Conservation (phyloP, 2,113 vertebrate genomes). For the Callipepla squamata region DNA sequence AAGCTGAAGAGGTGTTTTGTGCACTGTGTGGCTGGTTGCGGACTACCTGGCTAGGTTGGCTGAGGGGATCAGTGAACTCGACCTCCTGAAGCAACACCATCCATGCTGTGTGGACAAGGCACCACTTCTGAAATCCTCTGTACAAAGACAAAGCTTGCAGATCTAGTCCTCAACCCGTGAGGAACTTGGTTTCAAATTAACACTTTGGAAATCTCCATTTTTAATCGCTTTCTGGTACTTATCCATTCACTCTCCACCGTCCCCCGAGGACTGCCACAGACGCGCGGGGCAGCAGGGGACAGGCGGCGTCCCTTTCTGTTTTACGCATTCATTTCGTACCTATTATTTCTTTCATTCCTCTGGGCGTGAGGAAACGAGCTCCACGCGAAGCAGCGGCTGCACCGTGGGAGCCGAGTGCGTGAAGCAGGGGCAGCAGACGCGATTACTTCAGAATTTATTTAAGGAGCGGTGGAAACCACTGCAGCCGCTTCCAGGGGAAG, state of each 20-base stretch:
- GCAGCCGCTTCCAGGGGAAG: conserved; percentile 80
- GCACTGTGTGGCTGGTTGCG: neutral
- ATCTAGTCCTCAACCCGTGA: neutral
- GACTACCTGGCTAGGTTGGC: neutral
- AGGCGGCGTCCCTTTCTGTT: too few species aligned
- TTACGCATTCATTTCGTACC: too few species aligned
- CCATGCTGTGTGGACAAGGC: fast-evolving
- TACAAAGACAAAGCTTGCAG: fast-evolving
- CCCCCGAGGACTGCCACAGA: neutral
- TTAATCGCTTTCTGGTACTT: neutral
- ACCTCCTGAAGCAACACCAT: neutral
- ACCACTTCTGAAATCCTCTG: neutral
- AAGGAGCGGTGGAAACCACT: conserved; percentile 84
- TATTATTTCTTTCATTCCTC: neutral
- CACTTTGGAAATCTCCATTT: neutral
- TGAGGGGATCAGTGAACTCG: neutral
- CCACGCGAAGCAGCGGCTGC: neutral
- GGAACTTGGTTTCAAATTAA: neutral
- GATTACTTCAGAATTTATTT: conserved; percentile 87
- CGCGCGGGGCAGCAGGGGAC: too few species aligned
- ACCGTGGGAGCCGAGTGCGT: conserved; percentile 66
- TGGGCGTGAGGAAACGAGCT: neutral
- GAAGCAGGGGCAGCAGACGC: conserved; percentile 72
- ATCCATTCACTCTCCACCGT: neutral
- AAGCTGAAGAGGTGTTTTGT: neutral